A percentile compares a stretch with the other conserved stretches of the same genome.
These are phyloP conservation scores for Hirundo rustica DNA, from an alignment of 2,797 vertebrate genomes.

Conservation along the genomic window DNA sequence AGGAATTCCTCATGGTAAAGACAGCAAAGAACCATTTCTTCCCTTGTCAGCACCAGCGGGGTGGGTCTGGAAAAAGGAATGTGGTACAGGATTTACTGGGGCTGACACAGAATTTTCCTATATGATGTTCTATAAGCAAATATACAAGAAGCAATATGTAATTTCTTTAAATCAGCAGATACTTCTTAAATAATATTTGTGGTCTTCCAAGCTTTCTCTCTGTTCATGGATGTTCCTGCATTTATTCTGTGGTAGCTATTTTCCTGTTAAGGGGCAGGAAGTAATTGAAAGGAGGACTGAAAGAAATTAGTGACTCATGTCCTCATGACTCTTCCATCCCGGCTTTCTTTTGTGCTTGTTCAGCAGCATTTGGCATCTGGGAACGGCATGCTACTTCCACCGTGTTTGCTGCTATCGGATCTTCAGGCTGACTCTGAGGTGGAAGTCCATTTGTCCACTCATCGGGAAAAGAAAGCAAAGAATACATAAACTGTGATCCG, in stretches of 20 bases:
- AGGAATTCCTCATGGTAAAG: slow-evolving; percentile 6
- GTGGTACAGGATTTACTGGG: neutral
- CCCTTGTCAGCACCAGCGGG: neutral
- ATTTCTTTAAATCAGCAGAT: slow-evolving; percentile 13
- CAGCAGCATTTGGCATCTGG: slow-evolving; percentile 35
- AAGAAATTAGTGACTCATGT: slow-evolving; percentile 52
- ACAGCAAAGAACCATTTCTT: slow-evolving; percentile 22
- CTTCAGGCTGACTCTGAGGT: neutral
- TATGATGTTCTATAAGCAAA: neutral
- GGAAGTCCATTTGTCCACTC: neutral
- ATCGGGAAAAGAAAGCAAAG: neutral
- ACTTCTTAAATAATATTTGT: neutral
- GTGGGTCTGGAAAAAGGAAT: slow-evolving; percentile 18
- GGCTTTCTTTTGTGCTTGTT: slow-evolving; percentile 26
- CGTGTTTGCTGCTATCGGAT: fast-evolving
- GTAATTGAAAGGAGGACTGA: slow-evolving; percentile 27
- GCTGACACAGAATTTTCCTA: slow-evolving; percentile 10
- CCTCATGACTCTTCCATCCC: slow-evolving; percentile 29
- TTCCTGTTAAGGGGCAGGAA: slow-evolving; percentile 49
- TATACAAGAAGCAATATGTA: neutral
- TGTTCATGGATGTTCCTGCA: neutral
- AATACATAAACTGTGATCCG: neutral
- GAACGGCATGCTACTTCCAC: neutral
- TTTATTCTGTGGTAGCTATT: slow-evolving; percentile 42
- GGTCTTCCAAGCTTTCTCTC: neutral